phyloP scores from a whole-genome alignment of 2,888 invertebrate genomes.

The Drosophila demipolita region DNA sequence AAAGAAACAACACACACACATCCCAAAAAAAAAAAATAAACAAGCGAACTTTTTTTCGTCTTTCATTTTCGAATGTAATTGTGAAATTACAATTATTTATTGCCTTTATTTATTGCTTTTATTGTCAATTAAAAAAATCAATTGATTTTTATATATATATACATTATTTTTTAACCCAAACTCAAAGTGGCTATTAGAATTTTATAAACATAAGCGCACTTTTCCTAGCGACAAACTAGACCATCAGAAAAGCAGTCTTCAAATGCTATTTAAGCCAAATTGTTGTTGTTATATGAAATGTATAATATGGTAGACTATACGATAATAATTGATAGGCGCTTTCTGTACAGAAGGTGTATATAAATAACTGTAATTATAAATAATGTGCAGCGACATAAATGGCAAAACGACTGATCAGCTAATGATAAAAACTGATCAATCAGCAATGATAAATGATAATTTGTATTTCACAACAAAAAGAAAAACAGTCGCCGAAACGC shows the following conservation, averaged over 20 bases:
- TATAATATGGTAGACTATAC: background rate
- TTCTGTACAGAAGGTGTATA: background rate
- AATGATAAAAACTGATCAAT: background rate
- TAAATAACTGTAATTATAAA: background rate
- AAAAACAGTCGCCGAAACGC: constrained; percentile 1
- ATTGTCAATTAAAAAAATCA: background rate
- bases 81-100: background rate
- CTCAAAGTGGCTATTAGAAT: background rate
- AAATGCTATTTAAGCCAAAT: background rate
- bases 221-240: background rate
- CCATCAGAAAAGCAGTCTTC: background rate
- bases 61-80: background rate
- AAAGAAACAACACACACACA: background rate
- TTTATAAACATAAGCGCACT: background rate
- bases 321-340: background rate
- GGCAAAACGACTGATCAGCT: constrained; percentile 10
- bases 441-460: constrained; percentile 3
- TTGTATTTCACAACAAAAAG: constrained; percentile 13
- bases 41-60: background rate
- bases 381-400: background rate
- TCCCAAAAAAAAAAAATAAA: background rate
- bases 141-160: too few species aligned
- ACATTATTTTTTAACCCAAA: background rate
- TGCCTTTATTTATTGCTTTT: background rate
- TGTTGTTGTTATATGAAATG: background rate